Conservation (phyloP, 1,140 invertebrate species). For the Muscidifurax raptorellus region DNA sequence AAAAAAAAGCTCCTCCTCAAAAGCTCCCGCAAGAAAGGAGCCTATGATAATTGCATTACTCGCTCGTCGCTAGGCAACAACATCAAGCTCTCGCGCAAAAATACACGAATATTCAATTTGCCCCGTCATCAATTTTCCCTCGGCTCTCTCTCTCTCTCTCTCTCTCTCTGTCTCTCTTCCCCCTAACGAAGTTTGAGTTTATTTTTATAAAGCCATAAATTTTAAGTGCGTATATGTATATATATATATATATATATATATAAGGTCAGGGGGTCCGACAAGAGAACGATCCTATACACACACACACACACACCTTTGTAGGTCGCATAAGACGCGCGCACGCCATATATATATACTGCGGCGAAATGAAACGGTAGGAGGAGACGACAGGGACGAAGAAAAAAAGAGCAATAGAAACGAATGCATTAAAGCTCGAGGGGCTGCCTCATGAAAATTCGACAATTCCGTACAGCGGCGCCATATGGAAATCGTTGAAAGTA, state of each 20-base stretch:
- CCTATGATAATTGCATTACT: background rate
- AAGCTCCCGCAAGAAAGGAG: background rate
- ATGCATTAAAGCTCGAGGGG: background rate
- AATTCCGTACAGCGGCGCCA: background rate
- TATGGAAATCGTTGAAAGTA: background rate
- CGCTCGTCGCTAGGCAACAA: no score
- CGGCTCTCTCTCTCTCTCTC: background rate
- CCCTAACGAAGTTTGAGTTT: background rate
- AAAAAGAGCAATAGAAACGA: conserved; percentile 9
- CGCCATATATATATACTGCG: no score
- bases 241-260: background rate
- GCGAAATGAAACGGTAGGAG: no score
- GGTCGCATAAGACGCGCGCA: no score
- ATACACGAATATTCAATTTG: conserved; percentile 21
- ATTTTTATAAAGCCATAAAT: conserved; percentile 29
- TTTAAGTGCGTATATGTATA: background rate
- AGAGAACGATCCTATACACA: background rate
- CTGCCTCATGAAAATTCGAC: conserved; percentile 4
- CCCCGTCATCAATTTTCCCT: background rate
- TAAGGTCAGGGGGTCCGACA: background rate
- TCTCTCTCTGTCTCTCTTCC: background rate
- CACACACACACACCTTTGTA: no score
- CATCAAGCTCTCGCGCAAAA: background rate
- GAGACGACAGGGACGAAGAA: no score
- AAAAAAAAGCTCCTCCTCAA: background rate